phyloP scores from a whole-genome alignment of 2,888 invertebrate genomes.

The Nymphalis urticae region DNA sequence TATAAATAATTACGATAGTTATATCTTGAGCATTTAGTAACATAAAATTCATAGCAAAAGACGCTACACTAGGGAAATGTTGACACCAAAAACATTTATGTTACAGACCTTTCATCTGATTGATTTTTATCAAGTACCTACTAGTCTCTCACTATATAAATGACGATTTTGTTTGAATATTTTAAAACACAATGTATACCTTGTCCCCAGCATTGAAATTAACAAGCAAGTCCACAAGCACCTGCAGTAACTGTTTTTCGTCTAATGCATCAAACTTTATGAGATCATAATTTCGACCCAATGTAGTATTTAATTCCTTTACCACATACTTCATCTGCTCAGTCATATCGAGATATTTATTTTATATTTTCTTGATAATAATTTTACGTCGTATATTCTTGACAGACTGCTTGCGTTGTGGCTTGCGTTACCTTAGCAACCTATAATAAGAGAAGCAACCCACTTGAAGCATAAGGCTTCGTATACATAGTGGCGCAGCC shows the following conservation, averaged over 20 bases:
- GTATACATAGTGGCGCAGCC: no score
- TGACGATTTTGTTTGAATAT: no score
- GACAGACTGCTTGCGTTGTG: conserved; percentile 10
- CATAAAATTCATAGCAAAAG: no score
- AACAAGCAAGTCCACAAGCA: conserved; percentile 89
- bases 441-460: background rate
- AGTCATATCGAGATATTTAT: conserved; percentile 71
- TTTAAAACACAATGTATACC: conserved; percentile 50
- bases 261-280: conserved; percentile 92
- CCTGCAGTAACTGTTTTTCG: conserved; percentile 88
- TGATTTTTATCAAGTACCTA: no score
- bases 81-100: no score
- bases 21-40: no score
- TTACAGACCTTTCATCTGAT: no score
- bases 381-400: background rate
- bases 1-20: no score
- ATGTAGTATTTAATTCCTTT: conserved; percentile 86
- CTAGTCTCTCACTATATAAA: no score
- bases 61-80: no score
- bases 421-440: conserved; percentile 2
- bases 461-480: no score
- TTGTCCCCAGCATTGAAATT: conserved; percentile 86
- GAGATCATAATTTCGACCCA: conserved; percentile 88
- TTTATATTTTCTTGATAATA: background rate
- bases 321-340: conserved; percentile 87